A percentile compares a stretch with the other conserved stretches of the same genome.
Conservation (phyloP, 2,113 vertebrate species). For the Vulpes lagopus region DNA sequence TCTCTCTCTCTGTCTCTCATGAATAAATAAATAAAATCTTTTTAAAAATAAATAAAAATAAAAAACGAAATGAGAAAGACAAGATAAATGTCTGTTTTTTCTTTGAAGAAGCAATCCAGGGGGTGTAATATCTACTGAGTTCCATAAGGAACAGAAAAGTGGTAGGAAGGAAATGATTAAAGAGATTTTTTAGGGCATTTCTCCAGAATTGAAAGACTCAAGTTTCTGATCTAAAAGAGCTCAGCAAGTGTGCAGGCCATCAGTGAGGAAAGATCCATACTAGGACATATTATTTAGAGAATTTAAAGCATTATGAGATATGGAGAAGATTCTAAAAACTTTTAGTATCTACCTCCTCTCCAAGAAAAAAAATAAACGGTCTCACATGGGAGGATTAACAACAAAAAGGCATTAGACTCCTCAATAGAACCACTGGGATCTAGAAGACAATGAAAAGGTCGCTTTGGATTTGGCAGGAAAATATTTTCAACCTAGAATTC, state of each 20-base stretch:
- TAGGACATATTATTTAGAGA: neutral
- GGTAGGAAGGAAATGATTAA: neutral
- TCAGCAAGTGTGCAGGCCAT: neutral
- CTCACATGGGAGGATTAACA: neutral
- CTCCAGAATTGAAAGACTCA: neutral
- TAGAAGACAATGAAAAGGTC: neutral
- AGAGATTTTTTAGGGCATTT: neutral
- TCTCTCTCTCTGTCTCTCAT: too few species aligned
- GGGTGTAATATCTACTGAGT: neutral
- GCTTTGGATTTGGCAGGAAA: neutral
- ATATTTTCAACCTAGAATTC: neutral
- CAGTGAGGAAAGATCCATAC: neutral
- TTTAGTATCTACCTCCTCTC: neutral
- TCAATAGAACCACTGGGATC: neutral
- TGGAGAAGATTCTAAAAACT: slow-evolving; percentile 8
- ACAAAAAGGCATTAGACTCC: neutral
- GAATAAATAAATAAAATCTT: too few species aligned
- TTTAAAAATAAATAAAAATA: neutral
- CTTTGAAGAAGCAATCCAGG: neutral
- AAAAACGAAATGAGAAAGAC: neutral
- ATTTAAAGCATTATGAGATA: neutral
- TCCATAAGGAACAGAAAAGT: neutral
- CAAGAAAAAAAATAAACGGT: neutral
- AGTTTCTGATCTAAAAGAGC: neutral
- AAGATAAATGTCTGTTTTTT: neutral